phyloP scores from a whole-genome alignment of 2,113 vertebrate species.

The Ameiurus melas region DNA sequence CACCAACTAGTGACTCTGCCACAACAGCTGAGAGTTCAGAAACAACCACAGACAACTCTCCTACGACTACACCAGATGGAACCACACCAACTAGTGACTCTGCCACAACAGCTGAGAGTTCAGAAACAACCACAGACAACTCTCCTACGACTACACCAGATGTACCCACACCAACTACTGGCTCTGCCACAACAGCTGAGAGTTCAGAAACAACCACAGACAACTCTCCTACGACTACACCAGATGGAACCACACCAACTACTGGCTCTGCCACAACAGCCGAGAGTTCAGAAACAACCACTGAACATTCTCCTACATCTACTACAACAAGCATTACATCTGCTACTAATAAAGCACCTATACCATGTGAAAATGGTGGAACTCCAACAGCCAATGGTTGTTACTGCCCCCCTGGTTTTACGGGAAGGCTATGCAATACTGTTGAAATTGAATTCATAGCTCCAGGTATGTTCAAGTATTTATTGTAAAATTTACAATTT shows the following conservation, averaged over 20 bases:
- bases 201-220: neutral
- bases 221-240: neutral
- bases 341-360: neutral
- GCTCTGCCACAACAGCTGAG: neutral
- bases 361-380: conserved; percentile 48
- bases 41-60: no score
- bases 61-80: no score
- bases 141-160: neutral
- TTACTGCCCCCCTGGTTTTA: conserved; percentile 7
- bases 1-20: no score
- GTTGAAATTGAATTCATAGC: neutral
- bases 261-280: neutral
- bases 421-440: conserved; percentile 5
- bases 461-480: conserved; percentile 33
- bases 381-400: conserved; percentile 29
- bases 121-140: neutral
- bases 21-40: no score
- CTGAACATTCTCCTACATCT: neutral
- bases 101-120: neutral
- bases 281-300: neutral
- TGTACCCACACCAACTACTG: neutral
- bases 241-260: no score
- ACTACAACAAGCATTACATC: neutral
- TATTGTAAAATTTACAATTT: neutral
- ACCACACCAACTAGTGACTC: no score